Evolutionary conservation across 2,797 vertebrate genomes (phyloP), one percentile per base, ranked within the genome.

Genomic region (Apogon hyalosoma): DNA sequence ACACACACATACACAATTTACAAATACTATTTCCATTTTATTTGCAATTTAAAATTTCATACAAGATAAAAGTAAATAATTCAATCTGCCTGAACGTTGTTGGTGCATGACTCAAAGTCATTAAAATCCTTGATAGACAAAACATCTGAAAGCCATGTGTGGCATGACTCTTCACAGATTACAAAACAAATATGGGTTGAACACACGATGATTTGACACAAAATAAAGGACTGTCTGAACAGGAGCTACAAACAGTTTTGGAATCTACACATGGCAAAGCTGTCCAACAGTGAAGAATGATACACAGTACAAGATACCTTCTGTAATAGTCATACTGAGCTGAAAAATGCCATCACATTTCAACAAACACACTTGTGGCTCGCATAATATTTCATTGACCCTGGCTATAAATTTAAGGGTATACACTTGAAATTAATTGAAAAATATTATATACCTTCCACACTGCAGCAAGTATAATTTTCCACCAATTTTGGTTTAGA

Each of bases 31-130:
- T 84, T 91, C 82, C 68, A 86, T 90, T 90, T 94, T 92, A 94
- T 94, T 93, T 92, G 88, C 89, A 84, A 76, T 92, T 94, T 93
- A 90, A 92, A 93, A 92, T 90, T 87, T 82, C 86, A 90, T 94
- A 93, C 91, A 94, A 94, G 91, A 92, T 90, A 88, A 91, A 93
- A 92, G 81, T 78, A 90, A 90, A 90, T 90, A 88, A 91, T 87
- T 90, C 73, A 90, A 88, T 88, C 82, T 88, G 90, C 84, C 88
- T 90, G 89, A 88, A 90, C 69, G 70, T 83, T 80, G 87, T 80
- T 84, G 77, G 80, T 88, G 81, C 82, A 84, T 80, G 84, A 90
- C 78, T 82, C 70, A 87, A 86, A 88, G 84, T 73, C 87, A 83
- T 79, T 83, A 45, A 83, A 90, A 87, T 82, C 72, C 58, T 75